phyloP scores from a whole-genome alignment of 2,797 vertebrate genomes.

The Siniperca scherzeri region DNA sequence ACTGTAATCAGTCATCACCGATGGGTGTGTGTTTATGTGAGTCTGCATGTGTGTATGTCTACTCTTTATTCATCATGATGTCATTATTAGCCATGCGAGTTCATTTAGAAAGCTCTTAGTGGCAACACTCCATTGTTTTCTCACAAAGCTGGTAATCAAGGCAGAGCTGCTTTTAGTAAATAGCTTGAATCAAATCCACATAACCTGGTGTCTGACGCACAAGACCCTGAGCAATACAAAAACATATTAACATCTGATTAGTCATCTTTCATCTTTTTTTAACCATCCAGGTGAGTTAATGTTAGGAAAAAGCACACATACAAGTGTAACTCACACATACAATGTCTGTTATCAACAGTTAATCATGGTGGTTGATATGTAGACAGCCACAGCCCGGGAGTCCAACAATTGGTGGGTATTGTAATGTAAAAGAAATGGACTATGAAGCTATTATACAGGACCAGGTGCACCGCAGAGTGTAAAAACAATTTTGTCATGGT shows the following conservation, averaged over 20 bases:
- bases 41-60: neutral
- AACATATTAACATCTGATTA: neutral
- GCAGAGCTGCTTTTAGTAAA: constrained; percentile 19
- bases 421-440: too few relatives aligned
- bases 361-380: neutral
- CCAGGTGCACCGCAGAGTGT: neutral
- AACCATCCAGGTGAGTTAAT: neutral
- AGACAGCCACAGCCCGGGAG: neutral
- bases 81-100: constrained; percentile 15
- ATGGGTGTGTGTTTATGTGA: neutral
- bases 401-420: neutral
- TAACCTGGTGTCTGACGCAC: neutral
- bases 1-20: constrained; percentile 34
- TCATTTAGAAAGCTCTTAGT: constrained; percentile 29
- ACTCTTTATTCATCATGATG: constrained; percentile 19
- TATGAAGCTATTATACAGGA: neutral
- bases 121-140: constrained; percentile 1
- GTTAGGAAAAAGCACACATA: neutral
- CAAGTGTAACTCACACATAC: neutral
- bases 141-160: constrained; percentile 15
- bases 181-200: constrained; percentile 7
- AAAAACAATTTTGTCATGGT: neutral
- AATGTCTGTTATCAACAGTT: neutral
- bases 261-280: neutral
- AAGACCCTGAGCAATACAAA: neutral